Percentiles rank a stretch among this genome's conserved stretches.
phyloP scores from a whole-genome alignment of 2,113 vertebrate genomes.

The Atrichornis clamosus region DNA sequence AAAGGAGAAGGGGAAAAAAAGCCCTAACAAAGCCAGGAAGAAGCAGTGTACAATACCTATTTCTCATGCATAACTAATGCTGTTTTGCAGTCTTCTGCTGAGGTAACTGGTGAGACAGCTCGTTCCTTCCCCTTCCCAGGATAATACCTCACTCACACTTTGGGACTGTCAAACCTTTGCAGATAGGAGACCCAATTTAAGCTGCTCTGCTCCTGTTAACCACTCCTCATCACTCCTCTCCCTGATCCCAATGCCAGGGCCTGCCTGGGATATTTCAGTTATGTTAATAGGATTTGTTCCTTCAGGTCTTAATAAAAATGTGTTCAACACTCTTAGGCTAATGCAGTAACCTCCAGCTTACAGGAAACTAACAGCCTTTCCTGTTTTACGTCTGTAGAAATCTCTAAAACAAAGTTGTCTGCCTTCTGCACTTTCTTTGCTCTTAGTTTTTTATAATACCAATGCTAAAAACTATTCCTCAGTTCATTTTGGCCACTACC shows the following conservation, averaged over 20 bases:
- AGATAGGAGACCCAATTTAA: slow-evolving; percentile 14
- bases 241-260: neutral
- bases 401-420: neutral
- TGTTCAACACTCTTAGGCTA: neutral
- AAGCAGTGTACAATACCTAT: neutral
- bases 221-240: neutral
- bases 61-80: neutral
- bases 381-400: neutral
- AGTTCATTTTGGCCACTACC: neutral
- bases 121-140: neutral
- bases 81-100: neutral
- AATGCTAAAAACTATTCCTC: neutral
- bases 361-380: neutral
- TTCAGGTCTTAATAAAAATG: neutral
- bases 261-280: neutral
- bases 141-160: neutral
- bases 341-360: neutral
- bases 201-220: neutral
- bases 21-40: neutral
- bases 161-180: neutral
- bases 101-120: slow-evolving; percentile 14
- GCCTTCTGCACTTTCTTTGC: neutral
- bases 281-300: neutral
- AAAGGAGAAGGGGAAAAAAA: neutral
- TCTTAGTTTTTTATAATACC: neutral